A percentile compares a stretch with the other conserved stretches of the same genome.
These are phyloP conservation scores for Ephialtes manifestator DNA, from an alignment of 2,888 invertebrate species.

Conservation along the genomic window DNA sequence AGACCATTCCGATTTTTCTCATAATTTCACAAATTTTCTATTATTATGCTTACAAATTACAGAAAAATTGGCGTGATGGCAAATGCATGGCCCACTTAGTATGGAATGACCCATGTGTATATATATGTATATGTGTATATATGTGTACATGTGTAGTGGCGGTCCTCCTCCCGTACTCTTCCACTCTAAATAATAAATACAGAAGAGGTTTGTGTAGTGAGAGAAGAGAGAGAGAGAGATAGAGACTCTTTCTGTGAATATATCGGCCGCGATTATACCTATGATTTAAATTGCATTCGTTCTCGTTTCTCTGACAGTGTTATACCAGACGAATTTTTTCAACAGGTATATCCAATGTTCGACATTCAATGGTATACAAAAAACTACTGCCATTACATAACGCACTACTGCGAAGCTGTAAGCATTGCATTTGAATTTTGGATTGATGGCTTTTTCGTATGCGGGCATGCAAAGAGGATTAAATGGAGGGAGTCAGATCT, in stretches of 20 bases:
- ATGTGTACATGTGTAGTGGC: neutral
- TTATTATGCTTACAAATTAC: too few relatives aligned
- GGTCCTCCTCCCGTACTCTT: neutral
- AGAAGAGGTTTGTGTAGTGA: constrained; percentile 2
- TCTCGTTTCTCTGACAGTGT: neutral
- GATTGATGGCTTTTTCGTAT: neutral
- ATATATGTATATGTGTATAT: neutral
- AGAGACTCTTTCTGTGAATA: neutral
- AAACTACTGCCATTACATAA: neutral
- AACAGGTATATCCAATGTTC: neutral
- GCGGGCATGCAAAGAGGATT: too few relatives aligned
- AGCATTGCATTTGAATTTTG: constrained; percentile 8
- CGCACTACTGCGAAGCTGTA: neutral
- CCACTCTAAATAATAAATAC: constrained; percentile 40
- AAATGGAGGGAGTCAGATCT: too few relatives aligned
- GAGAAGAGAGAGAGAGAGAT: too few relatives aligned
- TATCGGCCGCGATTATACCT: constrained; percentile 10
- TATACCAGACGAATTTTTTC: neutral
- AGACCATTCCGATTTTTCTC: too few relatives aligned
- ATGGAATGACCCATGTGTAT: too few relatives aligned
- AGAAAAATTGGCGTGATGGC: too few relatives aligned
- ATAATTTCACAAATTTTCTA: too few relatives aligned
- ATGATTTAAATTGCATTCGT: constrained; percentile 9
- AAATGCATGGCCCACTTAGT: too few relatives aligned
- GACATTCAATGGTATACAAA: neutral